Conservation (phyloP, 2,113 vertebrate genomes). For the Loxodonta africana region DNA sequence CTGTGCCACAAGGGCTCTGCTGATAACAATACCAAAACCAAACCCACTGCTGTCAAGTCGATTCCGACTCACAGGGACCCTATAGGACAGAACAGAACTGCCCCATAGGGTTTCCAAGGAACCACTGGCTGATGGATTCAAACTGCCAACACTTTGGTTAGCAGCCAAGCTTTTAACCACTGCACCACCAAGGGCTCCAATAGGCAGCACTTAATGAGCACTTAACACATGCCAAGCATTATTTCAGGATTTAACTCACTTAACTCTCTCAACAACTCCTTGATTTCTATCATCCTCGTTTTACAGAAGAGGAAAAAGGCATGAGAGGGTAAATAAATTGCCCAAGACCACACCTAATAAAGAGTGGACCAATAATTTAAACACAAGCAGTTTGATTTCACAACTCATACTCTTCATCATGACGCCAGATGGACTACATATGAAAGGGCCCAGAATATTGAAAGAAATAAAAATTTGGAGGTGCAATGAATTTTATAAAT, state of each 20-base stretch:
- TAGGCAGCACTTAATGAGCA: not conserved
- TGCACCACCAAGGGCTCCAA: too few species aligned
- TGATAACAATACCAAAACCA: not conserved
- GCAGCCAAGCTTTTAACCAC: too few species aligned
- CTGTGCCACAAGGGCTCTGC: too few species aligned
- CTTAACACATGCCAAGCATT: not conserved
- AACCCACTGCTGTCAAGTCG: too few species aligned
- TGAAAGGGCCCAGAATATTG: not conserved
- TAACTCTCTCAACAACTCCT: not conserved
- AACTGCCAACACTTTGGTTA: too few species aligned
- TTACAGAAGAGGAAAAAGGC: slow-evolving; percentile 21
- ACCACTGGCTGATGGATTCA: too few species aligned
- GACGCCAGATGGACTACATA: not conserved
- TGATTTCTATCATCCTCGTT: not conserved
- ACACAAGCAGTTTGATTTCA: not conserved
- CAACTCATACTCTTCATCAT: not conserved
- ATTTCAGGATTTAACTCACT: not conserved
- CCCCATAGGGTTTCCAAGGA: too few species aligned
- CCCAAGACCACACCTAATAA: not conserved
- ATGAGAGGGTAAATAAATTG: not conserved
- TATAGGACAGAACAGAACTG: too few species aligned
- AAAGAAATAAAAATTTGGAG: not conserved
- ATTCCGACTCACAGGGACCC: too few species aligned
- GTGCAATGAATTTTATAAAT: slow-evolving; percentile 19
- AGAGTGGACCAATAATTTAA: not conserved